A percentile compares a stretch with the other conserved stretches of the same genome.
phyloP scores from a whole-genome alignment of 1,140 invertebrate species.

The Cherax quadricarinatus region DNA sequence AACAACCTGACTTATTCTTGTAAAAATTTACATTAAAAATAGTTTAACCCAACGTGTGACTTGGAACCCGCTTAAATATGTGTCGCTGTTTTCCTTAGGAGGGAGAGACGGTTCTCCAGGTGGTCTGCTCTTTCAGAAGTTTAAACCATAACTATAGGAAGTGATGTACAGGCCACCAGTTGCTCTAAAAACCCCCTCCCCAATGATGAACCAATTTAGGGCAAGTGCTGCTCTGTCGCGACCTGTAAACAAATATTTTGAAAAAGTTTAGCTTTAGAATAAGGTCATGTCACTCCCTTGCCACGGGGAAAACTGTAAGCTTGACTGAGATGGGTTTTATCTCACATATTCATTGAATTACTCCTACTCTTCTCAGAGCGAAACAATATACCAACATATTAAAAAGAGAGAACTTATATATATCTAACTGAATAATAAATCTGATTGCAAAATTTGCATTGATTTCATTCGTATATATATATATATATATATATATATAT shows the following conservation, averaged over 20 bases:
- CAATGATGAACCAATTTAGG: background rate
- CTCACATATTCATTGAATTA: background rate
- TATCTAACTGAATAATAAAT: no score
- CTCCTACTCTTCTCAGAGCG: background rate
- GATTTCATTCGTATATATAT: conserved; percentile 26
- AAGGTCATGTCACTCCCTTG: background rate
- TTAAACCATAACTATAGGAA: background rate
- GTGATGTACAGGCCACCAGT: background rate
- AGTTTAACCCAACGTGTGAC: no score
- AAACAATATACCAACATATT: background rate
- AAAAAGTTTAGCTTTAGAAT: background rate
- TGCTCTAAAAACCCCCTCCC: background rate
- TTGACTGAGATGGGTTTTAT: conserved; percentile 14
- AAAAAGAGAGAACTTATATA: no score
- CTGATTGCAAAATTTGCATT: no score
- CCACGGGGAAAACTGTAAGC: background rate
- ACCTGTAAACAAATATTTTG: background rate
- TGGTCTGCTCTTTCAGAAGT: background rate
- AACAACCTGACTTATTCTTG: no score
- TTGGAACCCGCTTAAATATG: no score
- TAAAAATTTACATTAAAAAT: no score
- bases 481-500: conserved; percentile 46
- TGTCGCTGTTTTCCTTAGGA: no score
- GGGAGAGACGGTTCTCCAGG: no score
- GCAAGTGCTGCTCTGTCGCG: background rate